Percentiles rank a stretch among this genome's conserved stretches.
These are phyloP conservation scores for Cottus gobio DNA, from an alignment of 2,113 vertebrate genomes.

Conservation along the genomic window DNA sequence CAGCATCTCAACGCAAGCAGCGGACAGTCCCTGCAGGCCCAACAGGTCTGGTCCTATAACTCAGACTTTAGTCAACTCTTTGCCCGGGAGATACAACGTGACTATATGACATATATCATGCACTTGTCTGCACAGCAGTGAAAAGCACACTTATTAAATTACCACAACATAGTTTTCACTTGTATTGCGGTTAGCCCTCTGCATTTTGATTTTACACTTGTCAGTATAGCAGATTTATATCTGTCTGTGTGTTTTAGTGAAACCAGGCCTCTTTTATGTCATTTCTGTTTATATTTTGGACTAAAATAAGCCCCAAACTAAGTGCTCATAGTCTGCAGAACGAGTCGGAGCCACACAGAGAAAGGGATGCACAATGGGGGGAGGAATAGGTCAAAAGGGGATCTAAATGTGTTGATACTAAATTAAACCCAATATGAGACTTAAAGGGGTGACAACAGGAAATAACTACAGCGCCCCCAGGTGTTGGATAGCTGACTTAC, in stretches of 20 bases:
- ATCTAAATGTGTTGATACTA: slow-evolving; percentile 9
- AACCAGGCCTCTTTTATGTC: background rate
- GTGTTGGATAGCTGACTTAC: slow-evolving; percentile 11
- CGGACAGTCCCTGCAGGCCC: slow-evolving; percentile 14
- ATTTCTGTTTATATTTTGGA: background rate
- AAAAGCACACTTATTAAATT: background rate
- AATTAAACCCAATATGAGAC: slow-evolving; percentile 3
- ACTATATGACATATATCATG: slow-evolving; percentile 8
- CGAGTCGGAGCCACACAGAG: background rate
- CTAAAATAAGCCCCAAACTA: background rate
- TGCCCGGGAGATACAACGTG: background rate
- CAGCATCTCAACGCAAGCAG: slow-evolving; percentile 35
- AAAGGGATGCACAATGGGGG: background rate
- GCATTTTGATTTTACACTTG: slow-evolving; percentile 17
- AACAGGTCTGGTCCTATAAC: background rate
- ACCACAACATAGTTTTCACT: background rate
- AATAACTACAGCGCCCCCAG: slow-evolving; percentile 47
- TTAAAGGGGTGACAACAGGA: background rate
- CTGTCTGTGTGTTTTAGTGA: background rate
- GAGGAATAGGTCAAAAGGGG: background rate
- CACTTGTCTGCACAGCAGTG: background rate
- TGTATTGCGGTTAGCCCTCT: background rate
- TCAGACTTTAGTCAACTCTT: background rate
- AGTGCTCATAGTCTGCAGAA: background rate
- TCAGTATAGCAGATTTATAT: background rate